Evolutionary conservation across 1,140 invertebrate species (phyloP), one percentile per base, ranked within the genome.

Genomic region (Pogonomyrmex californicus): DNA sequence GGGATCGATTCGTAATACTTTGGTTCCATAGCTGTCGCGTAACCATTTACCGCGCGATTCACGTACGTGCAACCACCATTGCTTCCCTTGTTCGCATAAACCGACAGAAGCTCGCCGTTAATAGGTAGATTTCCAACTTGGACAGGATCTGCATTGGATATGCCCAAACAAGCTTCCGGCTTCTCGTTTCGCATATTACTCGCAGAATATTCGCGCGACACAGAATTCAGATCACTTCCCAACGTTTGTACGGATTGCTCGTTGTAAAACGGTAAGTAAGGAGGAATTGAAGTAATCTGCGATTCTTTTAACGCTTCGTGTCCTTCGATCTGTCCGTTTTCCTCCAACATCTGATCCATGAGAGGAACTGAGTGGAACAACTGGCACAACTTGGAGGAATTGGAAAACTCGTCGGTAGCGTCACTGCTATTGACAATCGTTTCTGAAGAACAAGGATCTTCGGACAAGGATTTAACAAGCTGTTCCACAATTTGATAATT

Each of bases 261-360:
- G n/a, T 60, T 75, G 12, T 73, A 83, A 10, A 60, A 78, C 5
- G 60, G 38, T 2, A 65, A 66, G 30, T 14, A 54, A 6, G 49
- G 10, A 0, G 14, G 1, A 2, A 41, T 65, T 0, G 49, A 23
- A n/a, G 14, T 9, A 2, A 83, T 30, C 7, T 85, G 38, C 7
- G 23, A 9, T 4, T 70, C 47, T 38, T 76, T 56, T 2, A 17
- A 0, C 4, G 33, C 10, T 3, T 70, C 36, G 12, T 5, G 23
- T 23, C 23, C 23, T 23, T 23, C 23, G 23, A 23, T 4, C 6
- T 65, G 65, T 7, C 65, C 33, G 17, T 63, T 70, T 5, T 41
- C 65, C 2, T 86, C 70, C 33, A 92, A 86, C 2, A 93, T 75
- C 36, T 93, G 89, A 0, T 94, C 93, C 1, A 93, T 60, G 1